Percentiles rank a stretch among this genome's conserved stretches.
Evolutionary conservation across 2,113 vertebrate species (phyloP).

Genomic region (cat (Felis catus)): F.catus_Fca126_mat1.0 CM031416.1:133227001-133227500

Average conservation of each 20-base stretch:
- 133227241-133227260: background rate
- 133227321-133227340: background rate
- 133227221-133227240: background rate
- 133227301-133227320: background rate
- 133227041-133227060: background rate
- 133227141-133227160: background rate
- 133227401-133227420: background rate
- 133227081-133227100: background rate
- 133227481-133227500: constrained; percentile 59
- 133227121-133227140: background rate
- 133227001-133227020: background rate
- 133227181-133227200: background rate
- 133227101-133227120: background rate
- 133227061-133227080: background rate
- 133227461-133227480: constrained; percentile 50
- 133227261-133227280: background rate
- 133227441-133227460: constrained; percentile 20
- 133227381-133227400: background rate
- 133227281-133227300: background rate
- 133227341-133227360: background rate
- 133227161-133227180: background rate
- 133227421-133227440: background rate
- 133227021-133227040: background rate
- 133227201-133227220: background rate
- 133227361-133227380: background rate